Percentiles rank a stretch among this genome's conserved stretches.
Conservation (phyloP, 2,797 vertebrate species). For the Nannoperca obscura region DNA sequence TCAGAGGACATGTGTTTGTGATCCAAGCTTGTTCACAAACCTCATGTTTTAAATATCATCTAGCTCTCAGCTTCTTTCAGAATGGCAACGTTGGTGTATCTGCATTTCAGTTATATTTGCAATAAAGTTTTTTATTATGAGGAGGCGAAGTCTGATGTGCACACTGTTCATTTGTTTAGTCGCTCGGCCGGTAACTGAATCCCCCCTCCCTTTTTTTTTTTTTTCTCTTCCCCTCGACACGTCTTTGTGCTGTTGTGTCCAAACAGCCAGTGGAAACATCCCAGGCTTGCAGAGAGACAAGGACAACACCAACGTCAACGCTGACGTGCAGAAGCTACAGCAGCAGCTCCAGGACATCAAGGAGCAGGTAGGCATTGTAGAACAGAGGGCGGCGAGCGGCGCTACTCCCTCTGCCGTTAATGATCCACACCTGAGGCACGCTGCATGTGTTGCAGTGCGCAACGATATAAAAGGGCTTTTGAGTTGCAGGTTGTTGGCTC, state of each 20-base stretch:
- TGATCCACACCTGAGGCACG: background rate
- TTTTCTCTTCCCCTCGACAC: constrained; percentile 9
- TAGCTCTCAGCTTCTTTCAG: constrained; percentile 32
- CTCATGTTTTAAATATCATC: constrained; percentile 23
- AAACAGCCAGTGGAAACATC: constrained; percentile 95
- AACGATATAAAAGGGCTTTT: background rate
- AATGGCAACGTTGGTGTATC: constrained; percentile 19
- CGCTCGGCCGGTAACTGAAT: constrained; percentile 9
- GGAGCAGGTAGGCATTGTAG: constrained; percentile 89
- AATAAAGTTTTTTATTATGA: constrained; percentile 40
- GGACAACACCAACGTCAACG: constrained; percentile 99
- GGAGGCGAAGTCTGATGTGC: constrained; percentile 37
- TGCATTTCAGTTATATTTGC: constrained; percentile 43
- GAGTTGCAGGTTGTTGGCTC: background rate
- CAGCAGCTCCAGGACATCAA: constrained; percentile 99
- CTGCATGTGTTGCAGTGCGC: background rate
- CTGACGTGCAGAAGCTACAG: constrained; percentile 98
- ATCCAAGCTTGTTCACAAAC: constrained; percentile 41
- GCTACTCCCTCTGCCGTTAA: no score
- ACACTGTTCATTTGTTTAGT: constrained; percentile 27
- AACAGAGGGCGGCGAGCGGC: background rate
- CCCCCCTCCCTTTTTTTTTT: background rate
- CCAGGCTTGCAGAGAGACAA: constrained; percentile 97
- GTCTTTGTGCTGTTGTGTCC: constrained; percentile 24
- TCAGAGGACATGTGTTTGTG: constrained; percentile 44